phyloP scores from a whole-genome alignment of 2,797 vertebrate genomes.

The Falco novaeseelandiae region DNA sequence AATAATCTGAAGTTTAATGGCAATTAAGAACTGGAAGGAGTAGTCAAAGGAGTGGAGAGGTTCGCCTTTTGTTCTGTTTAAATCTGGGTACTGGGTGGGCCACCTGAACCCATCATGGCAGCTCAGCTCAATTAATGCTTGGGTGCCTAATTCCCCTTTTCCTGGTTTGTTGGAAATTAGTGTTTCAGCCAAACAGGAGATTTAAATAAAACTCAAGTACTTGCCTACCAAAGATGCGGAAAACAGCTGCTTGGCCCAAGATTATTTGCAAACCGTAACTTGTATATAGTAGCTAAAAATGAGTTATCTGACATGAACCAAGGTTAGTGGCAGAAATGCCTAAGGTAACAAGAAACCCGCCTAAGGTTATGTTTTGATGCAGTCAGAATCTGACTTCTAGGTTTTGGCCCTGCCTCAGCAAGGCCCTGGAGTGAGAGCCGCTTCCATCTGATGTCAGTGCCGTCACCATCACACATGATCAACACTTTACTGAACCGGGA shows the following conservation, averaged over 20 bases:
- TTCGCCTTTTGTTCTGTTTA: not conserved
- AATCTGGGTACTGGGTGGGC: not conserved
- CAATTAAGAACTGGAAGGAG: not conserved
- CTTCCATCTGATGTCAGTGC: not conserved
- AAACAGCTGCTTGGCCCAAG: not conserved
- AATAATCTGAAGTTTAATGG: not conserved
- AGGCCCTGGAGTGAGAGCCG: fast-evolving
- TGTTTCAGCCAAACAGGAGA: not conserved
- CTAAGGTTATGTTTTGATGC: not conserved
- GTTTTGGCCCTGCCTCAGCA: not conserved
- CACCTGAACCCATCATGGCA: not conserved
- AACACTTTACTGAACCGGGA: not conserved
- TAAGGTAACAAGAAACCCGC: not conserved
- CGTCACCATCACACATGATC: not conserved
- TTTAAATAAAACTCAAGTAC: not conserved
- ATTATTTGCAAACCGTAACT: not conserved
- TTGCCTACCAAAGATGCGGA: not conserved
- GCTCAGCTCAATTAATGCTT: not conserved
- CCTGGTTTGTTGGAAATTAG: not conserved
- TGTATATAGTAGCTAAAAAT: not conserved
- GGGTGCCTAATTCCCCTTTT: not conserved
- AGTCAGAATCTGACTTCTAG: not conserved
- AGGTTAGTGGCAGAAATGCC: not conserved
- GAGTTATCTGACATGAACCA: not conserved
- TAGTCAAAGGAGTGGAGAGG: not conserved